Evolutionary conservation across 2,113 vertebrate genomes (phyloP).

Genomic region (Leptodactylus fuscus): DNA sequence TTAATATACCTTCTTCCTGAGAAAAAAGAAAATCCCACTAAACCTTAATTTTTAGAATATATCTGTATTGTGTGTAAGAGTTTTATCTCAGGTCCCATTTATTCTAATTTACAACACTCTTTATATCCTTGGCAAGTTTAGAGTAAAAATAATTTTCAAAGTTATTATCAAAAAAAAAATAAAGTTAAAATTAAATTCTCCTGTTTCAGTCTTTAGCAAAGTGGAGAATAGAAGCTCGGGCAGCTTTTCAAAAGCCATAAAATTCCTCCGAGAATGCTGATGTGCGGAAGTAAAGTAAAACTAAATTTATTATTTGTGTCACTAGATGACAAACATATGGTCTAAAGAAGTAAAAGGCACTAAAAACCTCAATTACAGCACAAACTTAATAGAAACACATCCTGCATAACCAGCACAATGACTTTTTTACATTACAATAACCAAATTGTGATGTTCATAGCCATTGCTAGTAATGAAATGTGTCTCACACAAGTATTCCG

Average conservation of each 20-base stretch:
- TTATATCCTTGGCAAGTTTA: constrained; percentile 21
- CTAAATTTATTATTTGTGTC: constrained; percentile 57
- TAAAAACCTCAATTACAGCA: constrained; percentile 57
- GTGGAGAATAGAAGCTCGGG: constrained; percentile 18
- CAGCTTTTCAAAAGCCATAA: constrained; percentile 50
- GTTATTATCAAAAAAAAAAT: constrained; percentile 44
- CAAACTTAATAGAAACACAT: constrained; percentile 52
- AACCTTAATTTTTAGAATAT: neutral
- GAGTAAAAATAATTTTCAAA: constrained; percentile 25
- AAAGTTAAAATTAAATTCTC: constrained; percentile 45
- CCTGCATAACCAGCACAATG: constrained; percentile 48
- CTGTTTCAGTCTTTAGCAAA: constrained; percentile 5
- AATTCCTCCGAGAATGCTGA: constrained; percentile 54
- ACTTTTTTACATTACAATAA: constrained; percentile 6
- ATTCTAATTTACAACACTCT: constrained; percentile 22
- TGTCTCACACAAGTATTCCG: neutral
- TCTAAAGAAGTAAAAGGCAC: constrained; percentile 49
- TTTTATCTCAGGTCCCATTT: constrained; percentile 7
- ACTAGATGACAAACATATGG: constrained; percentile 58
- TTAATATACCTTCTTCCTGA: neutral
- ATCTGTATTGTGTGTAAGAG: neutral
- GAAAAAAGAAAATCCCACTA: neutral
- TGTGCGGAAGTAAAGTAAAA: constrained; percentile 55
- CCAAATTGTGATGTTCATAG: constrained; percentile 39
- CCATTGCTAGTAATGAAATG: neutral